phyloP scores from a whole-genome alignment of 2,797 vertebrate species.

The Anisognathus igniventris region DNA sequence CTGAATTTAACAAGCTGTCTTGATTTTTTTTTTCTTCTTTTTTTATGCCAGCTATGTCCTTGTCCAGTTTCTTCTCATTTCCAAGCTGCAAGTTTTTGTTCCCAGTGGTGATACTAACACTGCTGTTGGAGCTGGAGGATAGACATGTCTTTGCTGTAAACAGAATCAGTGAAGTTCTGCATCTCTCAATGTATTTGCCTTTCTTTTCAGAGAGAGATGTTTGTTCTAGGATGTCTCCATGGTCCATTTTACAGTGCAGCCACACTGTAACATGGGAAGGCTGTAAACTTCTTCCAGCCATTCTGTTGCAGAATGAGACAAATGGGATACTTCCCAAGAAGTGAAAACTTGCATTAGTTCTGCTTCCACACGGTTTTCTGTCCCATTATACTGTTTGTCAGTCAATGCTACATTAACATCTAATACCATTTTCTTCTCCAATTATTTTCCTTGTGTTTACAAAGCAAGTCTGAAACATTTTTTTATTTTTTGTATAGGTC shows the following conservation, averaged over 20 bases:
- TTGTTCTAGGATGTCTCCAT: not conserved
- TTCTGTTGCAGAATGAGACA: not conserved
- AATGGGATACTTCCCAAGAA: not conserved
- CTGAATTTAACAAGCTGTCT: not conserved
- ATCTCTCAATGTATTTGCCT: not conserved
- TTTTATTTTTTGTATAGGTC: not conserved
- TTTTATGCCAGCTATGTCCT: not conserved
- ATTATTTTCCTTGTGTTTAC: not conserved
- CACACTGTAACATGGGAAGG: not conserved
- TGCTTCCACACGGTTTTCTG: not conserved
- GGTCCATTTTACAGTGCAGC: not conserved
- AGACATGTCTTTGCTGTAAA: not conserved
- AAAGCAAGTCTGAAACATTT: not conserved
- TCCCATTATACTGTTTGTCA: not conserved
- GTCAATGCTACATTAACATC: not conserved
- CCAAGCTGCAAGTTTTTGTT: not conserved
- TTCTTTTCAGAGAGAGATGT: not conserved
- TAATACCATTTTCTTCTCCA: not conserved
- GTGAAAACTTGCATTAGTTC: not conserved
- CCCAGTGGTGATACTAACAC: fast-evolving
- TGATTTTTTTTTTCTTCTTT: not conserved
- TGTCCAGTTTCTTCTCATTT: not conserved
- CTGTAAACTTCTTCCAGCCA: not conserved
- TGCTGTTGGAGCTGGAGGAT: not conserved
- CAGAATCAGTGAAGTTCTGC: not conserved